These are phyloP conservation scores for Seriola dumerili DNA, from an alignment of 2,113 vertebrate species.

Conservation along the genomic window DNA sequence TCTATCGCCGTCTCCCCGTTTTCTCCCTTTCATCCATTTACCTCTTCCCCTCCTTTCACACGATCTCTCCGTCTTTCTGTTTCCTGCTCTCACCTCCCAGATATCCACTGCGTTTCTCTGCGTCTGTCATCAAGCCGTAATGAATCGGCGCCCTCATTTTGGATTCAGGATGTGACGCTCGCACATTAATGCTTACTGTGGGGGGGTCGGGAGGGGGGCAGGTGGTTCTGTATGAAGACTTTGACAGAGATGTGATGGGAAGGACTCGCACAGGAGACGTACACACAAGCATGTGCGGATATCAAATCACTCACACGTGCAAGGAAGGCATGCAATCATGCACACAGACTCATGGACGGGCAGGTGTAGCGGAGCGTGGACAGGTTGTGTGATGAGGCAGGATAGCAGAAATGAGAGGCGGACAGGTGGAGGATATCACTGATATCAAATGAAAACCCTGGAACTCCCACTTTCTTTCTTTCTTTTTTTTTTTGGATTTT, in stretches of 20 bases:
- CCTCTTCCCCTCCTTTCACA: constrained; percentile 37
- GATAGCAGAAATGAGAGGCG: constrained; percentile 42
- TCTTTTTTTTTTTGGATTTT: constrained; percentile 26
- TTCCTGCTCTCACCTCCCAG: constrained; percentile 37
- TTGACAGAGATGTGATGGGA: constrained; percentile 38
- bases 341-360: constrained; percentile 46
- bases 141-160: constrained; percentile 68
- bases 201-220: constrained; percentile 7
- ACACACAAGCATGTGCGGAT: constrained; percentile 22
- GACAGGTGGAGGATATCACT: constrained; percentile 41
- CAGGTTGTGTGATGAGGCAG: constrained; percentile 56
- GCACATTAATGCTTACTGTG: constrained; percentile 53
- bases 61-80: constrained; percentile 31
- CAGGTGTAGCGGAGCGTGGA: constrained; percentile 66
- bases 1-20: constrained; percentile 59
- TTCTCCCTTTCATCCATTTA: constrained; percentile 56
- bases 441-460: constrained; percentile 34
- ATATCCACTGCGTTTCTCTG: constrained; percentile 17
- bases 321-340: constrained; percentile 18
- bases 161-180: constrained; percentile 57
- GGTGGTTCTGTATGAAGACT: constrained; percentile 28
- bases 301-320: constrained; percentile 51
- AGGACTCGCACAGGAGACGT: constrained; percentile 5
- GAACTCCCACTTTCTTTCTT: neutral
- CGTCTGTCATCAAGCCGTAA: constrained; percentile 66